Evolutionary conservation across 2,113 vertebrate species (phyloP).

Genomic region (Salvator merianae): DNA sequence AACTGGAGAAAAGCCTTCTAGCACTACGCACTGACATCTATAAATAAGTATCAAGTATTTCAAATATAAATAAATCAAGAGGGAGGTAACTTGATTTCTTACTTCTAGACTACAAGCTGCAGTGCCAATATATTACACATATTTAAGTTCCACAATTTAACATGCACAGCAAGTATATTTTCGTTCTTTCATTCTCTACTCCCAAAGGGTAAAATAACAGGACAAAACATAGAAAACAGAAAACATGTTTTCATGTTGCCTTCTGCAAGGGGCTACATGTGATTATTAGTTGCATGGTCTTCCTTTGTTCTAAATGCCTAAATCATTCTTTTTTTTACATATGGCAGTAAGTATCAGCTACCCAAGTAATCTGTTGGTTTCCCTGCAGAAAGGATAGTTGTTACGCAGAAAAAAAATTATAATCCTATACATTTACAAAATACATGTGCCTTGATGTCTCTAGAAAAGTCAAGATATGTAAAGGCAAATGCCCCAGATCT

Average conservation of each 20-base stretch:
- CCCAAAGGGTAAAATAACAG: background rate
- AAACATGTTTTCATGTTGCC: background rate
- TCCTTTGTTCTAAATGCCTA: background rate
- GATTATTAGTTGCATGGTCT: background rate
- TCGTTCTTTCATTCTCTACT: background rate
- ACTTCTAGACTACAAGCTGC: slow-evolving; percentile 44
- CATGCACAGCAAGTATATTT: background rate
- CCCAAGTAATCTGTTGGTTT: background rate
- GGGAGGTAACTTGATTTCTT: slow-evolving; percentile 50
- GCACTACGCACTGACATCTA: slow-evolving; percentile 54
- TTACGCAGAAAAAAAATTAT: background rate
- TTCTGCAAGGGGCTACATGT: background rate
- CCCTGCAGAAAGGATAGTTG: background rate
- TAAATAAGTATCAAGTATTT: slow-evolving; percentile 51
- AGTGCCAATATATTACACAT: background rate
- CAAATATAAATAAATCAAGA: slow-evolving; percentile 38
- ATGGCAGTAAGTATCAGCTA: background rate
- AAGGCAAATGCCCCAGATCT: background rate
- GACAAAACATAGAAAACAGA: background rate
- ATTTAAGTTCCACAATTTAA: background rate
- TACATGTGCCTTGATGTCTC: background rate
- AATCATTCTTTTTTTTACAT: background rate
- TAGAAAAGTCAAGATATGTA: background rate
- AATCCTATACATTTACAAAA: background rate
- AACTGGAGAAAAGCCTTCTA: slow-evolving; percentile 51